These are phyloP conservation scores for Salminus brasiliensis DNA, from an alignment of 2,113 vertebrate genomes.

Conservation along the genomic window DNA sequence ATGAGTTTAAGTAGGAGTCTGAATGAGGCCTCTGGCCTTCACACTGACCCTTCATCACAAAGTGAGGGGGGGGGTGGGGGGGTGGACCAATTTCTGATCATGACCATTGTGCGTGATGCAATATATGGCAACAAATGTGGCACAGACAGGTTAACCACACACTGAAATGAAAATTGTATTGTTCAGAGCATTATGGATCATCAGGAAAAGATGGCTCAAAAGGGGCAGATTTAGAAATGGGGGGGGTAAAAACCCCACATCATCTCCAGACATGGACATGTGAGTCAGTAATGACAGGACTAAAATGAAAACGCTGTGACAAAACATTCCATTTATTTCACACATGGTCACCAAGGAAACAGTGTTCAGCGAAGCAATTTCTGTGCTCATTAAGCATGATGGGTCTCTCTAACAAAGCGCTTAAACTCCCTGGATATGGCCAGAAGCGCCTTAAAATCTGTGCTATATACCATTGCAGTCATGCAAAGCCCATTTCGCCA, in stretches of 20 bases:
- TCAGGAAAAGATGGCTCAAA: neutral
- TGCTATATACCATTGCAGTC: too few species aligned
- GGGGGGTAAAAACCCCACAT: too few species aligned
- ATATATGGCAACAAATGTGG: neutral
- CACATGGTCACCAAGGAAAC: constrained; percentile 56
- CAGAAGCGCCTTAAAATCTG: constrained; percentile 44
- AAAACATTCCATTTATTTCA: constrained; percentile 42
- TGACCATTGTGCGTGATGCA: neutral
- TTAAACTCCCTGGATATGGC: constrained; percentile 36
- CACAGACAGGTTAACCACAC: neutral
- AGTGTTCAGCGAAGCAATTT: constrained; percentile 40
- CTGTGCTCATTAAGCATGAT: constrained; percentile 44
- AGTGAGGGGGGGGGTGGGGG: neutral
- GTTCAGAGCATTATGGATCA: neutral
- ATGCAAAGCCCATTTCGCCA: too few species aligned
- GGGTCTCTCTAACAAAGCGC: constrained; percentile 46
- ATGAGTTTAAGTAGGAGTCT: neutral
- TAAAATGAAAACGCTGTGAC: constrained; percentile 33
- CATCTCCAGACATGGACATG: constrained; percentile 7
- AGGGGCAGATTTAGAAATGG: neutral
- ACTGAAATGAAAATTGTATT: neutral
- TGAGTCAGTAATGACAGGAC: constrained; percentile 17
- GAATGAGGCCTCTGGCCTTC: neutral
- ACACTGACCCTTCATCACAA: neutral
- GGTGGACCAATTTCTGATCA: neutral